These are phyloP conservation scores for Pardalotus punctatus DNA, from an alignment of 2,113 vertebrate genomes.

Conservation along the genomic window DNA sequence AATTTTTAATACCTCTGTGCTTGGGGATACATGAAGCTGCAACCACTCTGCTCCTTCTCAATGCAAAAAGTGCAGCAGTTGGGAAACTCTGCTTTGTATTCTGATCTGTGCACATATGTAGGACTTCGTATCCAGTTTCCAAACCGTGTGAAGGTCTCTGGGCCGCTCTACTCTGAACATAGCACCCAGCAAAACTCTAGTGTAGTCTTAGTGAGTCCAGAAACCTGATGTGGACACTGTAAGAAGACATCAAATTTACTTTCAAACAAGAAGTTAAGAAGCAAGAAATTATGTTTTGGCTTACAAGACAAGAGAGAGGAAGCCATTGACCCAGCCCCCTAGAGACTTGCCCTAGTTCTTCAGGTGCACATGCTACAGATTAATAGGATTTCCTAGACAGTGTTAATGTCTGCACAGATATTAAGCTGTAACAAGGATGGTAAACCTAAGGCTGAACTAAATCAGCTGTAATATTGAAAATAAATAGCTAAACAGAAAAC, in stretches of 20 bases:
- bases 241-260: background rate
- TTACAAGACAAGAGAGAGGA: background rate
- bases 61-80: background rate
- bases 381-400: background rate
- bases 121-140: background rate
- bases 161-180: background rate
- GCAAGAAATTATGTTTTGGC: background rate
- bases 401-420: background rate
- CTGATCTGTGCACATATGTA: background rate
- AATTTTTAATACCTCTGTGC: background rate
- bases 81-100: background rate
- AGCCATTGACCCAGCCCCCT: background rate
- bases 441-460: background rate
- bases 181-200: background rate
- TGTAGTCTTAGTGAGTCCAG: background rate
- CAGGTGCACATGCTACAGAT: background rate
- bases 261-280: background rate
- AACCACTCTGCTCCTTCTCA: background rate
- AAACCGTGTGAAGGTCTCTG: background rate
- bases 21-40: background rate
- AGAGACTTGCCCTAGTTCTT: background rate
- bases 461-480: background rate
- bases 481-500: background rate
- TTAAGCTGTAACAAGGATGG: background rate
- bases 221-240: background rate